Evolutionary conservation across 1,140 invertebrate species (phyloP).

Genomic region (Druon quercuslanigerum): DNA sequence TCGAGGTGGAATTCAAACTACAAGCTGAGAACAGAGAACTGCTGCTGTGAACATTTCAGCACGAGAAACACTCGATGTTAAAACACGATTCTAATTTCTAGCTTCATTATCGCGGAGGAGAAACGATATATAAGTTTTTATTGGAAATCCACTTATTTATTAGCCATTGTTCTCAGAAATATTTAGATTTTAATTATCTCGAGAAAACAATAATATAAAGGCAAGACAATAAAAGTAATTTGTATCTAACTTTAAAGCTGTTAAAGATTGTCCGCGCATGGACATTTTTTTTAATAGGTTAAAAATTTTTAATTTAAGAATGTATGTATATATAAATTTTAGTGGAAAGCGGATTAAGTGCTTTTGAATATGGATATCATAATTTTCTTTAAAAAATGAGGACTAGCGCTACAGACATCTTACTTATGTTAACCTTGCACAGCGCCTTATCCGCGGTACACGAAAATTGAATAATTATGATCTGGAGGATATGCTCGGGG

Average conservation of each 20-base stretch:
- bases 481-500: too few species aligned
- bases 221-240: background rate
- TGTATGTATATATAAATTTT: too few species aligned
- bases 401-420: too few species aligned
- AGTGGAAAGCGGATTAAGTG: too few species aligned
- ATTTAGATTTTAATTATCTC: constrained; percentile 1
- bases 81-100: constrained; percentile 24
- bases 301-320: too few species aligned
- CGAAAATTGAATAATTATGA: too few species aligned
- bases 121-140: background rate
- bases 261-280: too few species aligned
- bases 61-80: background rate
- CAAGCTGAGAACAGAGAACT: background rate
- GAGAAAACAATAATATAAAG: background rate
- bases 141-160: background rate
- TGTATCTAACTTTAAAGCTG: background rate
- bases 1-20: constrained; percentile 22
- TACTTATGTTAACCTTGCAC: too few species aligned
- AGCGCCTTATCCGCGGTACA: too few species aligned
- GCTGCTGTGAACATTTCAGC: constrained; percentile 1
- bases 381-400: too few species aligned
- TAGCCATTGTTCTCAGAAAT: background rate
- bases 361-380: too few species aligned
- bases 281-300: too few species aligned
- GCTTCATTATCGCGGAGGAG: constrained; percentile 7